Conservation (phyloP, 1,140 invertebrate species). For the Aphis gossypii region DNA sequence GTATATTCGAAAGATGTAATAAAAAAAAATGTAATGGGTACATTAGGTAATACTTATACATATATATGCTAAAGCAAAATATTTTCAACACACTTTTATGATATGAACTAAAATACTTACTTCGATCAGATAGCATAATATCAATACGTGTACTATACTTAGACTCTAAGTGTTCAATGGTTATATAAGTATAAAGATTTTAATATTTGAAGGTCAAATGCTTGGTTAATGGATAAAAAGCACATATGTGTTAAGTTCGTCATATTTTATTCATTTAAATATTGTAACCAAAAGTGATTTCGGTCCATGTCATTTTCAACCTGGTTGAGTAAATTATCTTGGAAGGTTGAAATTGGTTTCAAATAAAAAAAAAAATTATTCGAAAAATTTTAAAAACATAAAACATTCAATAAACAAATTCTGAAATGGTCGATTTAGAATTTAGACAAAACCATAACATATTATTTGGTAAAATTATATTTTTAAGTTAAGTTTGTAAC, state of each 20-base stretch:
- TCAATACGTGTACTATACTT: not conserved
- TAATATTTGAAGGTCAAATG: not conserved
- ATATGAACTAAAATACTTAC: not conserved
- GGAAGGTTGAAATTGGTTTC: not conserved
- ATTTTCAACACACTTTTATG: not conserved
- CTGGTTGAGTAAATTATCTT: not conserved
- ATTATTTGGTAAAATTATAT: not conserved
- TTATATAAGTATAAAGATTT: not conserved
- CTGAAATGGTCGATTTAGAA: not conserved
- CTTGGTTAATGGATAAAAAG: no score
- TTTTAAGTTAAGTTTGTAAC: not conserved
- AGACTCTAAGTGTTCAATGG: not conserved
- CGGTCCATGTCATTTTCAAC: no score
- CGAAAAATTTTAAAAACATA: not conserved
- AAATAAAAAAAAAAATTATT: not conserved
- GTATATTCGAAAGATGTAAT: not conserved
- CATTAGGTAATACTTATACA: not conserved
- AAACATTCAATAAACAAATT: not conserved
- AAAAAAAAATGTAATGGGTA: not conserved
- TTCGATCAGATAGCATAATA: not conserved
- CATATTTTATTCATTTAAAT: no score
- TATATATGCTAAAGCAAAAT: not conserved
- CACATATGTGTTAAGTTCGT: no score
- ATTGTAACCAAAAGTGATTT: no score
- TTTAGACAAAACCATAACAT: not conserved